Evolutionary conservation across 2,113 vertebrate genomes (phyloP), one percentile per base, ranked within the genome.

Genomic region (Esox niger): DNA sequence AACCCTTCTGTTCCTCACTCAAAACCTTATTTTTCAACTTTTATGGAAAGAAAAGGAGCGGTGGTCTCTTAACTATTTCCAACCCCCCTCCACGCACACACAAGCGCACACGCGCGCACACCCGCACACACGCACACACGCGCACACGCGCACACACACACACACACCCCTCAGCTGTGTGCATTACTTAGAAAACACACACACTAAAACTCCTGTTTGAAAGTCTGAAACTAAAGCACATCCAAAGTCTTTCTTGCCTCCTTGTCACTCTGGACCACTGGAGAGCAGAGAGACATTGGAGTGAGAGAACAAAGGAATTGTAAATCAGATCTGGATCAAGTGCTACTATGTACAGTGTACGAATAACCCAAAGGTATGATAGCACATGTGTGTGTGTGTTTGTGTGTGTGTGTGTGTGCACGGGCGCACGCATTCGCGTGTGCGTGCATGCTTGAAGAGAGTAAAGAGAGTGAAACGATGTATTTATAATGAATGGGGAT

Each of bases 341-440:
- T 70, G 69, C 66, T 54, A 77, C 70, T 65, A 68, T 73, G 64
- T 78, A 69, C 68, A 69, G 73, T 76, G 75, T 77, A 87, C 86
- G 87, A 88, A 88, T 88, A 89, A 88, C 80, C 67, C 73, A 84
- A 84, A 81, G 80, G 79, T 74, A 47, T 62, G 64, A 47, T 55
- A 13, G 61, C 70, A 70, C 29, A 25, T 10, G 20, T 15, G 15
- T n/a, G 27, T 30, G 58, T 60, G 66, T 59, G 7, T 57, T 66
- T 64, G 62, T 56, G 21, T 32, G 20, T 66, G 64, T 66, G 47
- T 54, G 68, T 64, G 29, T 65, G 47, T 33, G 7, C 35, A 32
- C 26, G 64, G 13, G n/a, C n/a, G n/a, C n/a, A n/a, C n/a, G n/a
- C n/a, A n/a, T n/a, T n/a, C 57, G 52, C 21, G 55, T 67, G 32